Conservation (phyloP, 2,888 invertebrate species). For the Mellilla xanthometata region DNA sequence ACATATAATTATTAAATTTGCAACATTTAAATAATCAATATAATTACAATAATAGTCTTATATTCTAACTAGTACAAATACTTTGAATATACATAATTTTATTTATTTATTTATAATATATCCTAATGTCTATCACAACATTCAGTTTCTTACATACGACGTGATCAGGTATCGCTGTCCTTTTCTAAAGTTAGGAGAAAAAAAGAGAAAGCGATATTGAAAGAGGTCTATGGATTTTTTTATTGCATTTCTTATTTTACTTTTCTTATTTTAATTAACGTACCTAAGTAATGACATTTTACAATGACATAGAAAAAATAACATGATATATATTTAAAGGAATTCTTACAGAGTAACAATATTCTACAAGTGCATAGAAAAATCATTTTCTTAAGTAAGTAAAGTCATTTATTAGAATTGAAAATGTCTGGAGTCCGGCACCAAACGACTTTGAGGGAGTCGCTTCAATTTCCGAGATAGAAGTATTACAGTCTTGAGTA, state of each 20-base stretch:
- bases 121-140: constrained; percentile 73
- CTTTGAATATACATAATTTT: constrained; percentile 43
- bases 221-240: constrained; percentile 5
- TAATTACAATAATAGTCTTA: constrained; percentile 52
- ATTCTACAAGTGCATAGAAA: too few relatives aligned
- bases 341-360: too few relatives aligned
- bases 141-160: constrained; percentile 59
- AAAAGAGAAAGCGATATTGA: constrained; percentile 16
- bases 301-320: too few relatives aligned
- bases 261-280: too few relatives aligned
- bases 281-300: too few relatives aligned
- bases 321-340: too few relatives aligned
- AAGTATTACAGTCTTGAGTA: too few relatives aligned
- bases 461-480: neutral
- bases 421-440: too few relatives aligned
- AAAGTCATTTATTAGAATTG: too few relatives aligned
- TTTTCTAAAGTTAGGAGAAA: constrained; percentile 17
- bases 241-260: too few relatives aligned
- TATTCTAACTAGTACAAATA: constrained; percentile 53
- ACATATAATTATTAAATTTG: constrained; percentile 67
- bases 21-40: constrained; percentile 71
- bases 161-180: constrained; percentile 22
- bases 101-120: constrained; percentile 6
- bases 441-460: neutral
- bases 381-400: too few relatives aligned